phyloP scores from a whole-genome alignment of 2,888 invertebrate genomes.

The Tipula vernalis region DNA sequence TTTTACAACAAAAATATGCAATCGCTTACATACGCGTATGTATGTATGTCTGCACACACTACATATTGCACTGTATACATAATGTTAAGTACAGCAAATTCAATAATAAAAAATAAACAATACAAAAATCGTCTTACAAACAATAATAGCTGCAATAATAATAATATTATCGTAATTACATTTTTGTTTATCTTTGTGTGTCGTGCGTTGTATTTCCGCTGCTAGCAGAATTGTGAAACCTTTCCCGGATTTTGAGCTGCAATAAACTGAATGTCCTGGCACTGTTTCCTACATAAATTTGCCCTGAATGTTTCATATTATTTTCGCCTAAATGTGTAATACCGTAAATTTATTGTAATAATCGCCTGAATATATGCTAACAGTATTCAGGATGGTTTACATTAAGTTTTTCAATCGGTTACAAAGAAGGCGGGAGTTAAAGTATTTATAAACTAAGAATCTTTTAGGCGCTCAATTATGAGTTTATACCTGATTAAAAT shows the following conservation, averaged over 20 bases:
- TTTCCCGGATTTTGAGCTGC: not conserved
- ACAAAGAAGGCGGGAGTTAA: too few species aligned
- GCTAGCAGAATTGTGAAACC: not conserved
- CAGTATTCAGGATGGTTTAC: too few species aligned
- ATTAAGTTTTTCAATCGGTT: too few species aligned
- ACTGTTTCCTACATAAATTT: too few species aligned
- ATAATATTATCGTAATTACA: not conserved
- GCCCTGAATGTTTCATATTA: too few species aligned
- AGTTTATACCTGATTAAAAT: too few species aligned
- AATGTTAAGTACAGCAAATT: not conserved
- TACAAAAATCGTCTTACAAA: not conserved
- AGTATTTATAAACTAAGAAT: too few species aligned
- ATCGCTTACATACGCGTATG: not conserved
- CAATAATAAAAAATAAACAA: not conserved
- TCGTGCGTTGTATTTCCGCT: not conserved
- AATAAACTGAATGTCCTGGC: too few species aligned
- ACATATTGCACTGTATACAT: not conserved
- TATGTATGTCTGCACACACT: not conserved
- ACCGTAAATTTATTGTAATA: too few species aligned
- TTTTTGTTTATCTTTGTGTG: not conserved
- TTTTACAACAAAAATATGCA: not conserved
- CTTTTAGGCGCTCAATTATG: too few species aligned
- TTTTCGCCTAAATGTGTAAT: too few species aligned
- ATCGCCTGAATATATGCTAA: too few species aligned
- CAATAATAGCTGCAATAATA: not conserved